A percentile compares a stretch with the other conserved stretches of the same genome.
Evolutionary conservation across 2,888 invertebrate species (phyloP).

Genomic region (Eilema caniola): DNA sequence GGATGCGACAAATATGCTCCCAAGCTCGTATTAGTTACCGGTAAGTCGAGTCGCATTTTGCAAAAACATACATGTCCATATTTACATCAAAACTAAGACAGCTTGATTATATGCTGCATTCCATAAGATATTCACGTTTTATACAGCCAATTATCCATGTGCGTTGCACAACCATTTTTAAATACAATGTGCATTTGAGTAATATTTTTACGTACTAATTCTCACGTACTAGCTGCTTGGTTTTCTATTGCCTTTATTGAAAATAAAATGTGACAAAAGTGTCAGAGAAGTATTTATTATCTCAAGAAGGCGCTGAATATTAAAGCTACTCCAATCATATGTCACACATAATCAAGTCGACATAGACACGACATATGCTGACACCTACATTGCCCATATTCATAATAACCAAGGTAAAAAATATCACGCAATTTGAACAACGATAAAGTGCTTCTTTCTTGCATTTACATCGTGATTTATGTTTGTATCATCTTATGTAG

Average conservation of each 20-base stretch:
- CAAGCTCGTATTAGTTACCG: background rate
- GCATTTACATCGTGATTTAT: background rate
- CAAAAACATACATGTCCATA: background rate
- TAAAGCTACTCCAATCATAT: constrained; percentile 53
- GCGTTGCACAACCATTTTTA: background rate
- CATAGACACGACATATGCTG: constrained; percentile 11
- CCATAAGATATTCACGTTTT: background rate
- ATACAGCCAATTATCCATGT: background rate
- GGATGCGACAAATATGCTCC: background rate
- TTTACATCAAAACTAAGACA: background rate
- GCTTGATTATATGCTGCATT: background rate
- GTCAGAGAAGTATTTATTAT: constrained; percentile 37
- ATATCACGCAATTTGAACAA: constrained; percentile 34
- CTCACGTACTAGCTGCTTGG: background rate
- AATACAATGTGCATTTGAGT: background rate
- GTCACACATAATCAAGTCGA: constrained; percentile 51
- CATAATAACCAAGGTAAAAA: constrained; percentile 33
- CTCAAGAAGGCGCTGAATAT: constrained; percentile 57
- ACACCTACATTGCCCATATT: constrained; percentile 44
- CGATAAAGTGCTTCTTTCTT: constrained; percentile 8
- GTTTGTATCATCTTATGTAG: constrained; percentile 37
- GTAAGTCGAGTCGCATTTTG: background rate
- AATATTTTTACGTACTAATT: background rate
- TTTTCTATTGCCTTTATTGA: constrained; percentile 20
- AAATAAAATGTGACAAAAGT: constrained; percentile 40